A percentile compares a stretch with the other conserved stretches of the same genome.
phyloP scores from a whole-genome alignment of 1,140 invertebrate genomes.

The Papilio polyxenes region DNA sequence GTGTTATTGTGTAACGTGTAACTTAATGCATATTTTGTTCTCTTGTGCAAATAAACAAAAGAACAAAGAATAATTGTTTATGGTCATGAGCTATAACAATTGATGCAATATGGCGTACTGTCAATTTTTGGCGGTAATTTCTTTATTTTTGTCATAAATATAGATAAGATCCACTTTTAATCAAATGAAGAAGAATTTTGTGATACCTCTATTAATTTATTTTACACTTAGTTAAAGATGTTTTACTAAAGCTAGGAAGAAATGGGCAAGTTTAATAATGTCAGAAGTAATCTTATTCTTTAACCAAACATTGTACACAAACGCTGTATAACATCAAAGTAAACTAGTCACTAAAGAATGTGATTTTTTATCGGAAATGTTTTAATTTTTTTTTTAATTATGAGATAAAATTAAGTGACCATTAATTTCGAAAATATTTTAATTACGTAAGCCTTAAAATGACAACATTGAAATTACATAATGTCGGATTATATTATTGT shows the following conservation, averaged over 20 bases:
- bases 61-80: conserved; percentile 30
- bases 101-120: conserved; percentile 22
- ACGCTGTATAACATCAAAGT: too few species aligned
- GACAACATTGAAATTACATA: not conserved
- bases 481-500: not conserved
- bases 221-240: too few species aligned
- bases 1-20: not conserved
- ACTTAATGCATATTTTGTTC: not conserved
- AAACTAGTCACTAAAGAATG: too few species aligned
- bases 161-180: too few species aligned
- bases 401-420: not conserved
- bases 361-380: too few species aligned
- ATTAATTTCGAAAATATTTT: not conserved
- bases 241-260: too few species aligned
- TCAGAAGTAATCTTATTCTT: too few species aligned
- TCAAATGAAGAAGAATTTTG: too few species aligned
- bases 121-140: conserved; percentile 24
- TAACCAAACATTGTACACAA: too few species aligned
- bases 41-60: conserved; percentile 25
- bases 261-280: too few species aligned
- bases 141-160: not conserved
- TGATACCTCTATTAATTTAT: too few species aligned
- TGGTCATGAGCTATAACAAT: not conserved
- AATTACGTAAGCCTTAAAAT: not conserved
- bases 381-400: too few species aligned